A percentile compares a stretch with the other conserved stretches of the same genome.
phyloP scores from a whole-genome alignment of 1,140 invertebrate genomes.

The Archegozetes longisetosus region DNA sequence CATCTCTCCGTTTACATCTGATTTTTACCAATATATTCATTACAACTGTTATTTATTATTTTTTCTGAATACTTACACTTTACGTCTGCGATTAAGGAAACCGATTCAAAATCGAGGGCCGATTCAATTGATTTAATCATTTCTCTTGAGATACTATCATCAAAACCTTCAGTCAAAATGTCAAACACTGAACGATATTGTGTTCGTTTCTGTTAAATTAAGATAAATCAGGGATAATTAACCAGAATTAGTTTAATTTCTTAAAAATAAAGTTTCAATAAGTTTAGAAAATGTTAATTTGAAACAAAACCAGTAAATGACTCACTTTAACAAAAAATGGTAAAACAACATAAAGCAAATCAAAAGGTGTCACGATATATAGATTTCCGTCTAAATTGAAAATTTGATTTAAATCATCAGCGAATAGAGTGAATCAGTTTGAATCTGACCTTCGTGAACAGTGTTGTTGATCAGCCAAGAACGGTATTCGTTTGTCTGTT shows the following conservation, averaged over 20 bases:
- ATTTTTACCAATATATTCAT: not conserved
- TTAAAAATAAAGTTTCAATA: not conserved
- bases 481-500: not conserved
- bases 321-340: not conserved
- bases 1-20: not conserved
- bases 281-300: not conserved
- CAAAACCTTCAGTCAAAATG: not conserved
- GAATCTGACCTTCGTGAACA: not conserved
- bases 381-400: conserved; percentile 2
- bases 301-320: not conserved
- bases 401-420: not conserved
- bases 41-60: conserved; percentile 7
- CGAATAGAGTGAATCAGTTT: not conserved
- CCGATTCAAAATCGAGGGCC: no score
- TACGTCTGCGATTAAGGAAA: no score
- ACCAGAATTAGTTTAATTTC: no score
- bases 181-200: not conserved
- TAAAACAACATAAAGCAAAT: conserved; percentile 4
- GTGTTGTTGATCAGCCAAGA: not conserved
- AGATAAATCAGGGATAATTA: no score
- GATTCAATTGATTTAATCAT: not conserved
- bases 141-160: not conserved
- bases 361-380: conserved; percentile 3
- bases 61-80: no score
- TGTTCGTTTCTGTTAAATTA: not conserved